Conservation (phyloP, 2,113 vertebrate genomes). For the Falcunculus frontatus region DNA sequence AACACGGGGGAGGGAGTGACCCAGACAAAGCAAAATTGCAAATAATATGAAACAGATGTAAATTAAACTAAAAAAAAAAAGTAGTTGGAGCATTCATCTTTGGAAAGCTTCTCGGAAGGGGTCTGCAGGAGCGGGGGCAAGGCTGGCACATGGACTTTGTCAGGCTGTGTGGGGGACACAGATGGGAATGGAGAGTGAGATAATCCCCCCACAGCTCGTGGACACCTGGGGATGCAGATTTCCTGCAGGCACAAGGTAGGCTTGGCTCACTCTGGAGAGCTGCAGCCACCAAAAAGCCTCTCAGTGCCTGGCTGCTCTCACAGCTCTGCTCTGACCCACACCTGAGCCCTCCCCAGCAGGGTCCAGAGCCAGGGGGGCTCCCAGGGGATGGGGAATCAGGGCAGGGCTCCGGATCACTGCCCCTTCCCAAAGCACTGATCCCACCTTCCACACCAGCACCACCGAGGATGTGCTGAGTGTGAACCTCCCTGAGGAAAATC, state of each 20-base stretch:
- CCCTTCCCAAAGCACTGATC: not conserved
- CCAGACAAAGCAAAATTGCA: constrained; percentile 6
- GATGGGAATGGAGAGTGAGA: not conserved
- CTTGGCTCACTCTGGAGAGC: not conserved
- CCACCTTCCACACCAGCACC: not conserved
- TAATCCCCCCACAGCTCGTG: not conserved
- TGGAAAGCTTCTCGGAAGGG: not conserved
- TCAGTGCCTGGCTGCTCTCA: not conserved
- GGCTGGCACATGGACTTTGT: not conserved
- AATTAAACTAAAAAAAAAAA: not conserved
- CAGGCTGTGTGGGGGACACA: not conserved
- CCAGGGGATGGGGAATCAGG: not conserved
- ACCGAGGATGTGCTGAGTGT: not conserved
- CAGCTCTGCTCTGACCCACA: not conserved
- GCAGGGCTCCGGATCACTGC: not conserved
- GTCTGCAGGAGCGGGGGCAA: not conserved
- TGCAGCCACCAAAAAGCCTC: not conserved
- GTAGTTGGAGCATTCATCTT: not conserved
- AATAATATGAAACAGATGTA: constrained; percentile 35
- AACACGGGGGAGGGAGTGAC: not conserved
- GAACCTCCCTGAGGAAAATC: not conserved
- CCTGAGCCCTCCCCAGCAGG: not conserved
- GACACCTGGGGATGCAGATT: not conserved
- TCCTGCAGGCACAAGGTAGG: not conserved
- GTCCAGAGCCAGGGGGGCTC: not conserved